Evolutionary conservation across 2,797 vertebrate species (phyloP).

Genomic region (Pterois miles): DNA sequence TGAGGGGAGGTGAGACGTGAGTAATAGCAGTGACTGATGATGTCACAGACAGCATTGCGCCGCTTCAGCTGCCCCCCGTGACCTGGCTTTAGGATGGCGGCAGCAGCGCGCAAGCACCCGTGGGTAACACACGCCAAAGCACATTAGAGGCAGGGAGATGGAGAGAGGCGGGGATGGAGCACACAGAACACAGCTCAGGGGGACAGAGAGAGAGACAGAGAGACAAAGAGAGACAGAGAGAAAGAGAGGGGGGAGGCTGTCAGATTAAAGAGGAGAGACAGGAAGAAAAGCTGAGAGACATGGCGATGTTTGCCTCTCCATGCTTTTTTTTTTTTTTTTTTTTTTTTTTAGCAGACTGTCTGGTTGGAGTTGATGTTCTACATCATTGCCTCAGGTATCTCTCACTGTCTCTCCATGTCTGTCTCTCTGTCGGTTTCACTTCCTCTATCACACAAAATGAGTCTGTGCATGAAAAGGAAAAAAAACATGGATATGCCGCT

Average conservation of each 20-base stretch:
- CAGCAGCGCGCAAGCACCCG: slow-evolving; percentile 65
- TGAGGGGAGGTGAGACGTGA: slow-evolving; percentile 76
- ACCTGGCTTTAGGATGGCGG: slow-evolving; percentile 72
- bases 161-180: slow-evolving; percentile 64
- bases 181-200: slow-evolving; percentile 71
- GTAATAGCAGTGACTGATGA: slow-evolving; percentile 74
- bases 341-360: slow-evolving; percentile 62
- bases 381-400: slow-evolving; percentile 70
- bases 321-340: slow-evolving; percentile 50
- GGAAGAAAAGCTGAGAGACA: slow-evolving; percentile 65
- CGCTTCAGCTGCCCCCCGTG: slow-evolving; percentile 66
- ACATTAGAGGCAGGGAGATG: slow-evolving; percentile 72
- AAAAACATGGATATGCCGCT: not conserved
- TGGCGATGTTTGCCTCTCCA: slow-evolving; percentile 57
- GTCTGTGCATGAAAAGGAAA: slow-evolving; percentile 17
- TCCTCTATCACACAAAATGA: slow-evolving; percentile 11
- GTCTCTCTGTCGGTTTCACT: slow-evolving; percentile 33
- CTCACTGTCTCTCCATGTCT: slow-evolving; percentile 37
- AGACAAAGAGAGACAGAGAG: slow-evolving; percentile 32
- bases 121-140: slow-evolving; percentile 77
- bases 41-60: slow-evolving; percentile 73
- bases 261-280: slow-evolving; percentile 69
- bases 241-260: slow-evolving; percentile 46
- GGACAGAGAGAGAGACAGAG: slow-evolving; percentile 56
- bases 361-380: slow-evolving; percentile 67